Evolutionary conservation across 1,140 invertebrate genomes (phyloP), one percentile per base, ranked within the genome.

Genomic region (Eupristina koningsbergeri): DNA sequence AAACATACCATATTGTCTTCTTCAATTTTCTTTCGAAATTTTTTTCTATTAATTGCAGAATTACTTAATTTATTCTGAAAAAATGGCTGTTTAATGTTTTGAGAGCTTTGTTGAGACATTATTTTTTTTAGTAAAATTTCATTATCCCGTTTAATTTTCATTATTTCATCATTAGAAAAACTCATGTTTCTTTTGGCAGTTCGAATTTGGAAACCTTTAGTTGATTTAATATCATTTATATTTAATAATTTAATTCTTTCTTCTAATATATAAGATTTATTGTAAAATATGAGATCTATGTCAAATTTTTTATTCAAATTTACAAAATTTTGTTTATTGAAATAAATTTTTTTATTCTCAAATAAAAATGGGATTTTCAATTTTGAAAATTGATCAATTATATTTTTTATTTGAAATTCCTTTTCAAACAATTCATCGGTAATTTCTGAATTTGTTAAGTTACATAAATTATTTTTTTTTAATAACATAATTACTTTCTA

Each of bases 81-180:
- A 8, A 36, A 29, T 53, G 81, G 47, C 36, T 84, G 34, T 36
- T 69, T 83, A 50, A 87, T 87, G 19, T 87, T 87, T 6, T 84
- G 86, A 11, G 88, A 85, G 83, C 79, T 89, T 31, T 90, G 88
- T 50, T 90, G 88, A 31, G 87, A 87, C 87, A 93, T 88, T 77
- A 93, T 93, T 86, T 92, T 93, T 64, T 87, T 90, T 31, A 93
- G 84, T 19, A 93, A 85, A 84, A 90, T 86, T 61, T 91, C 89
- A 87, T 93, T 93, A 34, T 93, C 92, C 41, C 88, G 85, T 80
- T 93, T 92, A 61, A 93, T 93, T 86, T 87, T 89, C 19, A 92
- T 85, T 45, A 91, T 87, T 84, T 93, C 88, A 22, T 90, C 90
- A 69, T 92, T 92, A 9, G 90, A 89, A 81, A 93, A 93, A 73